These are phyloP conservation scores for Stomatorhinus walkeri DNA, from an alignment of 2,797 vertebrate species.

Conservation along the genomic window DNA sequence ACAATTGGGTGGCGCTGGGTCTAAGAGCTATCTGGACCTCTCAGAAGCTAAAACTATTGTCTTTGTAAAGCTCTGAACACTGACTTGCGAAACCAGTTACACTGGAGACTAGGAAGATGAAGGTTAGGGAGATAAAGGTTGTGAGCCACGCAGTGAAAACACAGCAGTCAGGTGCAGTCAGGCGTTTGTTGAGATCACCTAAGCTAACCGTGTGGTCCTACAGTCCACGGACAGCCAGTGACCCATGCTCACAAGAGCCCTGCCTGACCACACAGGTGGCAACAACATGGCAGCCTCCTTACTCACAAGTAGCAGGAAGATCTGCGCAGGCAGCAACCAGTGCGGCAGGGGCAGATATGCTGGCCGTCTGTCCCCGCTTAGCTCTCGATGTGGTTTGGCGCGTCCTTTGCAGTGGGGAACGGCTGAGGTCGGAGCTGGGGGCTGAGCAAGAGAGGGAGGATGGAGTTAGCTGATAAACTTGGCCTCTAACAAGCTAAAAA, in stretches of 20 bases:
- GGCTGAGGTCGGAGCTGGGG: constrained; percentile 12
- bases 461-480: not conserved
- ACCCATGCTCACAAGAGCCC: not conserved
- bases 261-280: not conserved
- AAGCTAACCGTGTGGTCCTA: not conserved
- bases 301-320: not conserved
- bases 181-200: not conserved
- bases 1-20: not conserved
- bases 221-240: not conserved
- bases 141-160: not conserved
- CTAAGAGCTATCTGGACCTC: not conserved
- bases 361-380: constrained; percentile 24
- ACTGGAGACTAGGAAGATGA: not conserved
- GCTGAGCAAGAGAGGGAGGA: not conserved
- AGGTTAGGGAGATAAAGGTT: not conserved
- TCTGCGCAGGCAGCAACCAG: not conserved
- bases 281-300: not conserved
- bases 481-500: not conserved
- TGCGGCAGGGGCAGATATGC: not conserved
- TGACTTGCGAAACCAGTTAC: not conserved
- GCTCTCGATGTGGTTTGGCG: constrained; percentile 36
- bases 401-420: constrained; percentile 43
- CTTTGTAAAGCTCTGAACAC: not conserved
- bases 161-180: not conserved
- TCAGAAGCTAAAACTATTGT: not conserved